Evolutionary conservation across 2,113 vertebrate species (phyloP).

Genomic region (Callipepla californica): DNA sequence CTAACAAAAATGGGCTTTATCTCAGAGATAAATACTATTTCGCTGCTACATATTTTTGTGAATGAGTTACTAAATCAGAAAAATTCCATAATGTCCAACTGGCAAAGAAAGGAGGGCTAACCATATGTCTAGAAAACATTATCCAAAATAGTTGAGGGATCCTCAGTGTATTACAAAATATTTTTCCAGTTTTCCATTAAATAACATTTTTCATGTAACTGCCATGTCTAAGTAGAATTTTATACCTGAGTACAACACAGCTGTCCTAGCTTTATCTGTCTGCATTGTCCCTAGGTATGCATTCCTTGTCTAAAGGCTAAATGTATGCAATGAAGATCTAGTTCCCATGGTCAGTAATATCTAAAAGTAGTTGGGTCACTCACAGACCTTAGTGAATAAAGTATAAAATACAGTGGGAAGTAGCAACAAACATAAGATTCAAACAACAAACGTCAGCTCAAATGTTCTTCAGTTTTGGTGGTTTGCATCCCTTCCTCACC

Average conservation of each 20-base stretch:
- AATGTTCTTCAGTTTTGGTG: not conserved
- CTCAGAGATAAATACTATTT: not conserved
- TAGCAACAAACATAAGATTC: not conserved
- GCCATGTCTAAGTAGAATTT: not conserved
- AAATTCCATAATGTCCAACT: not conserved
- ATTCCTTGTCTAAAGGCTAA: not conserved
- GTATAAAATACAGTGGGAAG: not conserved
- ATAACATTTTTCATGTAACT: not conserved
- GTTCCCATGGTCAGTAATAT: not conserved
- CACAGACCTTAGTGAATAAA: not conserved
- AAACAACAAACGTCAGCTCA: not conserved
- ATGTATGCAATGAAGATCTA: not conserved
- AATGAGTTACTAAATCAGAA: conserved; percentile 5
- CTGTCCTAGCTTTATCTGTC: not conserved
- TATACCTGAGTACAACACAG: not conserved
- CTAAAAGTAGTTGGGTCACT: not conserved
- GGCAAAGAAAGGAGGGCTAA: not conserved
- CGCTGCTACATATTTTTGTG: not conserved
- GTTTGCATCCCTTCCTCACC: not conserved
- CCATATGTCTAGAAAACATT: not conserved
- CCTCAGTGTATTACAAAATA: not conserved
- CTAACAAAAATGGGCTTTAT: not conserved
- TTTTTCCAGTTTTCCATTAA: not conserved
- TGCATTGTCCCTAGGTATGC: not conserved
- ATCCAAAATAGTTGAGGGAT: not conserved